phyloP scores from a whole-genome alignment of 2,113 vertebrate genomes.

The Xenotilapia leptura region DNA sequence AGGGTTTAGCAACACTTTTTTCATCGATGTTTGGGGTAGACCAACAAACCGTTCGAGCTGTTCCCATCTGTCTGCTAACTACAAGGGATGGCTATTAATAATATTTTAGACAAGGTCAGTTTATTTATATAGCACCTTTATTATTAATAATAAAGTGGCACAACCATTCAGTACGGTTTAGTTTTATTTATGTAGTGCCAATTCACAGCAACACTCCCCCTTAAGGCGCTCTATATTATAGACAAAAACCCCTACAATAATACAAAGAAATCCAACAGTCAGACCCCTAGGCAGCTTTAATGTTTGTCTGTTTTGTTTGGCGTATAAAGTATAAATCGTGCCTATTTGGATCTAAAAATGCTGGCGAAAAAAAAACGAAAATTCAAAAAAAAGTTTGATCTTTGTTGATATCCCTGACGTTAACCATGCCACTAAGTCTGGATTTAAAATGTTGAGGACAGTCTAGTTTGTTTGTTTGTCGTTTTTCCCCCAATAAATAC shows the following conservation, averaged over 20 bases:
- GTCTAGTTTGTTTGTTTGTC: not conserved
- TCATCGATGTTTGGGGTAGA: not conserved
- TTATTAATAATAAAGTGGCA: not conserved
- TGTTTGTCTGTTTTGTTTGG: not conserved
- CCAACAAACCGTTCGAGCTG: not conserved
- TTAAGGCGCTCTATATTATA: not conserved
- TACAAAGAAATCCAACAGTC: not conserved
- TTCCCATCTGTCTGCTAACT: not conserved
- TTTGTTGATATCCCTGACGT: not conserved
- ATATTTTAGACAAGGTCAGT: not conserved
- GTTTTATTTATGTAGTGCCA: not conserved
- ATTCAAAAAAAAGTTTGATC: rapidly evolving
- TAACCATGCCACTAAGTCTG: not conserved
- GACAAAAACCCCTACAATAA: not conserved
- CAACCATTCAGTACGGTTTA: not conserved
- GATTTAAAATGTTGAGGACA: not conserved
- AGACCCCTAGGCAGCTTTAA: not conserved
- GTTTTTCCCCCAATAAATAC: rapidly evolving
- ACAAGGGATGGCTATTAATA: not conserved
- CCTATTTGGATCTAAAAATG: not conserved
- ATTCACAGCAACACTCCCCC: not conserved
- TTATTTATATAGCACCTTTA: not conserved
- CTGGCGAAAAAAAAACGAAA: rapidly evolving
- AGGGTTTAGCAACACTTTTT: not conserved
- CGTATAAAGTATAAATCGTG: rapidly evolving